Percentiles rank a stretch among this genome's conserved stretches.
These are phyloP conservation scores for Tetheella fluctuosa DNA, from an alignment of 2,888 invertebrate species.

Conservation along the genomic window DNA sequence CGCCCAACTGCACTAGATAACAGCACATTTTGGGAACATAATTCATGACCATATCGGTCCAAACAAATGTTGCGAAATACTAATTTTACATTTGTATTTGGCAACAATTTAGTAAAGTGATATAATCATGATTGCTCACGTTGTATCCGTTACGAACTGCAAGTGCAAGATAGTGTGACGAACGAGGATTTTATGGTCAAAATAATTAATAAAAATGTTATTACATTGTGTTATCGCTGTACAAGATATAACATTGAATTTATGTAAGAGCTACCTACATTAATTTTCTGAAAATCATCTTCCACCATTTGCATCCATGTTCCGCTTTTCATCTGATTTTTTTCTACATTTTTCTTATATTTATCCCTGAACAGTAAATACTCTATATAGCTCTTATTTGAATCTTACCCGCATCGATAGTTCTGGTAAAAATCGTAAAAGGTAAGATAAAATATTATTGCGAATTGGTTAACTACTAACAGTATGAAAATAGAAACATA, in stretches of 20 bases:
- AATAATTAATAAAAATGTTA: slow-evolving; percentile 21
- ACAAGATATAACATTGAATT: slow-evolving; percentile 31
- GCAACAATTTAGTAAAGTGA: slow-evolving; percentile 14
- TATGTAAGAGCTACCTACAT: slow-evolving; percentile 26
- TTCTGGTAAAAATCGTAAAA: too few relatives aligned
- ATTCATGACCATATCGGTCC: background rate
- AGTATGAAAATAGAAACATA: background rate
- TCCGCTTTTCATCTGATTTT: too few relatives aligned
- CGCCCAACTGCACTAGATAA: slow-evolving; percentile 3
- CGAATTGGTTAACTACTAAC: background rate
- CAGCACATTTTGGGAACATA: background rate
- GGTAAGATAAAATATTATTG: too few relatives aligned
- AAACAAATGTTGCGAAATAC: slow-evolving; percentile 9
- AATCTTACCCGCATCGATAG: too few relatives aligned
- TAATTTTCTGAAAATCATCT: background rate
- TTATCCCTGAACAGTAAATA: too few relatives aligned
- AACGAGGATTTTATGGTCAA: slow-evolving; percentile 37
- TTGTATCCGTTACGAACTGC: slow-evolving; percentile 19
- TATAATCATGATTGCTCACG: slow-evolving; percentile 21
- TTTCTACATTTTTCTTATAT: too few relatives aligned
- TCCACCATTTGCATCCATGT: background rate
- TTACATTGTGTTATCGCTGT: background rate
- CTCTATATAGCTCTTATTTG: too few relatives aligned
- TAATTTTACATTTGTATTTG: slow-evolving; percentile 10
- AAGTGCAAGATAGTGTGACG: slow-evolving; percentile 41